Evolutionary conservation across 2,888 invertebrate species (phyloP).

Genomic region (Empis livida): DNA sequence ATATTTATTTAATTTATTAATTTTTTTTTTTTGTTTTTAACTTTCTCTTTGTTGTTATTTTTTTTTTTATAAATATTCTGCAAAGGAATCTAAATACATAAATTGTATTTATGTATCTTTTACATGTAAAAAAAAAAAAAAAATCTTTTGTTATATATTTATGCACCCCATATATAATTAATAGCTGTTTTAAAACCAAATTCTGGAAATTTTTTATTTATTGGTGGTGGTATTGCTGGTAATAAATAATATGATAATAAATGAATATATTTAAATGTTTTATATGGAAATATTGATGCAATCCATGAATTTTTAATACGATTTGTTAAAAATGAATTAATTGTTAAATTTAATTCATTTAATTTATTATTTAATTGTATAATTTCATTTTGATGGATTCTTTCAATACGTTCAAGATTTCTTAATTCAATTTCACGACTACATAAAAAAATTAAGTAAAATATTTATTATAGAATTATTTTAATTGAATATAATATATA

Average conservation of each 20-base stretch:
- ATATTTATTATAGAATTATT: neutral
- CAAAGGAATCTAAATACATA: too few species aligned
- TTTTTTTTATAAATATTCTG: too few species aligned
- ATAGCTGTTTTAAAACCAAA: constrained; percentile 2
- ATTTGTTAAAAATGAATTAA: constrained; percentile 22
- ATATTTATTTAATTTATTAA: too few species aligned
- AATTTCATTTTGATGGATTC: neutral
- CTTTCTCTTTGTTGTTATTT: too few species aligned
- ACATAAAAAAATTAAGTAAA: constrained; percentile 1
- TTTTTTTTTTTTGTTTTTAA: too few species aligned
- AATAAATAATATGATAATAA: constrained; percentile 23
- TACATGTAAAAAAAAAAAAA: too few species aligned
- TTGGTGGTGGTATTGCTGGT: constrained; percentile 24
- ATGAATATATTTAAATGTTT: constrained; percentile 23
- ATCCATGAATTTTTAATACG: constrained; percentile 21
- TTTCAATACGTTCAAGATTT: constrained; percentile 1
- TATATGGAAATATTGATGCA: constrained; percentile 15
- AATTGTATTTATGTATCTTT: too few species aligned
- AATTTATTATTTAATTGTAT: neutral
- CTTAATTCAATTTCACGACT: constrained; percentile 8
- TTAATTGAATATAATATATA: constrained; percentile 2
- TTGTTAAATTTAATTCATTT: constrained; percentile 12
- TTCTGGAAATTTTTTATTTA: constrained; percentile 7
- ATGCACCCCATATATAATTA: neutral
- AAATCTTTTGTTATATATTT: too few species aligned